A percentile compares a stretch with the other conserved stretches of the same genome.
phyloP scores from a whole-genome alignment of 2,888 invertebrate genomes.

The Biston stratarius region DNA sequence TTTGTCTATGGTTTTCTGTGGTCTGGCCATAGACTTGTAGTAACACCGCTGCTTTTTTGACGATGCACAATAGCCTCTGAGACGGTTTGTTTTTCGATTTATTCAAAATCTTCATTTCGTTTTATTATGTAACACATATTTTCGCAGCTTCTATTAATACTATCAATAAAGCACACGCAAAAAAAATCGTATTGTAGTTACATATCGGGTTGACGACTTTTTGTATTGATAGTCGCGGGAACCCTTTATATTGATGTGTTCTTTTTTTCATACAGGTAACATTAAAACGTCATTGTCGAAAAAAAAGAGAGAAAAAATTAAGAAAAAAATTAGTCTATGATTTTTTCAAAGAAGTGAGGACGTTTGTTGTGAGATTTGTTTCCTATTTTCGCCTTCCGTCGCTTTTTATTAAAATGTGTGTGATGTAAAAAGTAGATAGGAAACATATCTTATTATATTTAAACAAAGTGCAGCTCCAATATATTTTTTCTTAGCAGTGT shows the following conservation, averaged over 20 bases:
- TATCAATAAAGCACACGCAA: too few species aligned
- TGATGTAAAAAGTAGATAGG: slow-evolving; percentile 77
- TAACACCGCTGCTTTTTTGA: slow-evolving; percentile 16
- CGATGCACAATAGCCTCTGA: slow-evolving; percentile 7
- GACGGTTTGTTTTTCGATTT: not conserved
- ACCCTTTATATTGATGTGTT: not conserved
- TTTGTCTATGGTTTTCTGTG: slow-evolving; percentile 71
- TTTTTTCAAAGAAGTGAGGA: slow-evolving; percentile 74
- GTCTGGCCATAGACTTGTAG: slow-evolving; percentile 52
- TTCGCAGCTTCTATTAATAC: too few species aligned
- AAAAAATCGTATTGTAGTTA: not conserved
- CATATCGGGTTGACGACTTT: not conserved
- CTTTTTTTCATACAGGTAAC: slow-evolving; percentile 12
- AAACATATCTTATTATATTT: slow-evolving; percentile 69
- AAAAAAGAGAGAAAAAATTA: slow-evolving; percentile 3
- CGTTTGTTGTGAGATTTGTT: slow-evolving; percentile 80
- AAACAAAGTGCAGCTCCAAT: slow-evolving; percentile 62
- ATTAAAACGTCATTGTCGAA: slow-evolving; percentile 27
- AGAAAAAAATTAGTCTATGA: slow-evolving; percentile 73
- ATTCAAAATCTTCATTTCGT: too few species aligned
- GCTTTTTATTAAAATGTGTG: slow-evolving; percentile 68
- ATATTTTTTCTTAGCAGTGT: slow-evolving; percentile 73
- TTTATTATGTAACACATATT: too few species aligned
- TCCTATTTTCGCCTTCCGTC: slow-evolving; percentile 81
- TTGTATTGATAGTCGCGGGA: not conserved